Percentiles rank a stretch among this genome's conserved stretches.
Evolutionary conservation across 2,888 invertebrate genomes (phyloP).

Genomic region (Timandra comae): DNA sequence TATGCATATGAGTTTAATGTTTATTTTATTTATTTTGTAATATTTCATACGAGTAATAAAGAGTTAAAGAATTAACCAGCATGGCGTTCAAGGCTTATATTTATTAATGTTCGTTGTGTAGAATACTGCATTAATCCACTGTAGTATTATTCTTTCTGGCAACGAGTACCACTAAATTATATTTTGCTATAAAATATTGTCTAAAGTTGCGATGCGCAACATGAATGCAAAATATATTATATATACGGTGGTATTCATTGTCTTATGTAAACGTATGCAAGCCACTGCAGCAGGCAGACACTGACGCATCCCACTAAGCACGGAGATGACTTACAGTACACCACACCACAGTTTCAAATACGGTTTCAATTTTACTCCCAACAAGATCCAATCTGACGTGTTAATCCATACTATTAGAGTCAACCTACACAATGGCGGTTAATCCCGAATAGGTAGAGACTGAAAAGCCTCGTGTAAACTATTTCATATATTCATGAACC

Average conservation of each 20-base stretch:
- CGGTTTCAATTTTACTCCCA: neutral
- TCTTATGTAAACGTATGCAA: neutral
- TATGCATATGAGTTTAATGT: no score
- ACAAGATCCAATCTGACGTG: slow-evolving; percentile 12
- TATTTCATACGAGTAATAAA: no score
- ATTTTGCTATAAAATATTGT: neutral
- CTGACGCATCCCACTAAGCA: neutral
- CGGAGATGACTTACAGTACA: neutral
- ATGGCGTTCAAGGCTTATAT: no score
- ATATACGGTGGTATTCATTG: neutral
- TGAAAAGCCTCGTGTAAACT: neutral
- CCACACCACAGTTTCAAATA: neutral
- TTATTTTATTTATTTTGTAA: no score
- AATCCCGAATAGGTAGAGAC: slow-evolving; percentile 8
- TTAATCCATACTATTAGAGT: slow-evolving; percentile 15
- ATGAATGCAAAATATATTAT: neutral
- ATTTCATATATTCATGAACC: neutral
- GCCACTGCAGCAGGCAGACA: neutral
- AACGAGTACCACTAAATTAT: no score
- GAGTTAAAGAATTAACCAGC: no score
- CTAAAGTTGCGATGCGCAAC: neutral
- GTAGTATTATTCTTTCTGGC: no score
- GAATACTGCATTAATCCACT: no score
- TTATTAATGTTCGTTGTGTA: no score
- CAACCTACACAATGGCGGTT: slow-evolving; percentile 7